Evolutionary conservation across 2,888 invertebrate genomes (phyloP).

Genomic region (Lathronympha strigana): DNA sequence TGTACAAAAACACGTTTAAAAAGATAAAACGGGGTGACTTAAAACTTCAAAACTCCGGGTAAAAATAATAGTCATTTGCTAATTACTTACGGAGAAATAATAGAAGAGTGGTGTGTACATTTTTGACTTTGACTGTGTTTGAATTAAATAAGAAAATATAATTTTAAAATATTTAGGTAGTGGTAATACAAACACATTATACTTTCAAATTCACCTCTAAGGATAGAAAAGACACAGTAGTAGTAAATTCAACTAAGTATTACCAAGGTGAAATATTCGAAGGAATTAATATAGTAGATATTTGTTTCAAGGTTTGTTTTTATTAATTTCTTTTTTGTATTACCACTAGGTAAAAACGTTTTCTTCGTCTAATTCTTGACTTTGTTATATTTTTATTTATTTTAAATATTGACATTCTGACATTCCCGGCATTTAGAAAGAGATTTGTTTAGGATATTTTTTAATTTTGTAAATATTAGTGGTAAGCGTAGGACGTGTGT

Average conservation of each 20-base stretch:
- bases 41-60: background rate
- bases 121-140: background rate
- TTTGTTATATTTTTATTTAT: constrained; percentile 26
- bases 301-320: too few relatives aligned
- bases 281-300: too few relatives aligned
- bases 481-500: constrained; percentile 38
- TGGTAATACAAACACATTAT: background rate
- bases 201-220: too few relatives aligned
- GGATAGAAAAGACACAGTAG: too few relatives aligned
- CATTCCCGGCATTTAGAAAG: constrained; percentile 37
- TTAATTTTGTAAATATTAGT: constrained; percentile 40
- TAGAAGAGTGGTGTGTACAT: background rate
- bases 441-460: constrained; percentile 19
- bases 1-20: background rate
- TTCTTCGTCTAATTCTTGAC: background rate
- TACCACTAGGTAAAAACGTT: background rate
- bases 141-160: background rate
- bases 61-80: too few relatives aligned
- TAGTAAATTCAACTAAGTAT: too few relatives aligned
- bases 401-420: constrained; percentile 33
- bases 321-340: background rate
- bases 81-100: too few relatives aligned
- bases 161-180: background rate
- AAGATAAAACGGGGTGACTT: background rate
- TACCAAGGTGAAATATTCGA: too few relatives aligned